phyloP scores from a whole-genome alignment of 2,888 invertebrate species.

The Ectropis crepuscularia region DNA sequence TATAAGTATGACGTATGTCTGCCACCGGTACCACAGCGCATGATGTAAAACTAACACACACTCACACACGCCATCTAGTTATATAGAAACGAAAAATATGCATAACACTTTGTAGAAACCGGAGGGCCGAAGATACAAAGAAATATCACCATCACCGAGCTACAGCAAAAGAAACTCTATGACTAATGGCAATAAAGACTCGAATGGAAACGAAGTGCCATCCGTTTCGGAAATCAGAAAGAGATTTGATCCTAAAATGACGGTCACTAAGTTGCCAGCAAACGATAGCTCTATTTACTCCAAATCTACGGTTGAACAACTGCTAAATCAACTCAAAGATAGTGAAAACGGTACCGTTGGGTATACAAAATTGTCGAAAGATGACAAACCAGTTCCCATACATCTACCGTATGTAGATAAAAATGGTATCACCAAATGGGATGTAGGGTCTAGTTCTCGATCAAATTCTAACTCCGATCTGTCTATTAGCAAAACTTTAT shows the following conservation, averaged over 20 bases:
- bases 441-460: constrained; percentile 64
- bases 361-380: constrained; percentile 70
- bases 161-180: constrained; percentile 72
- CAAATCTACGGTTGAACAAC: constrained; percentile 69
- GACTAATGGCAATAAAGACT: constrained; percentile 80
- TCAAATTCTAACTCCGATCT: constrained; percentile 75
- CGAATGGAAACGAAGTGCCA: constrained; percentile 84
- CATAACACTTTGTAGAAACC: constrained; percentile 72
- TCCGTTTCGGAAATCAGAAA: constrained; percentile 86
- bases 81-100: constrained; percentile 61
- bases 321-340: constrained; percentile 73
- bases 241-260: constrained; percentile 82
- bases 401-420: constrained; percentile 75
- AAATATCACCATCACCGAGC: constrained; percentile 65
- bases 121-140: constrained; percentile 77
- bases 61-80: constrained; percentile 66
- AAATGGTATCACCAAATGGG: constrained; percentile 70
- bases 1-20: constrained; percentile 30
- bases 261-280: constrained; percentile 76
- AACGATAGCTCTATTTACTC: constrained; percentile 66
- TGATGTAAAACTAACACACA: constrained; percentile 80
- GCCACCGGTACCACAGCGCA: constrained; percentile 52
- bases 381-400: constrained; percentile 77
- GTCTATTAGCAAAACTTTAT: constrained; percentile 76
- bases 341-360: constrained; percentile 73